phyloP scores from a whole-genome alignment of 37 sponge, comb jelly and placozoan genomes.

The Oopsacas minuta region DNA sequence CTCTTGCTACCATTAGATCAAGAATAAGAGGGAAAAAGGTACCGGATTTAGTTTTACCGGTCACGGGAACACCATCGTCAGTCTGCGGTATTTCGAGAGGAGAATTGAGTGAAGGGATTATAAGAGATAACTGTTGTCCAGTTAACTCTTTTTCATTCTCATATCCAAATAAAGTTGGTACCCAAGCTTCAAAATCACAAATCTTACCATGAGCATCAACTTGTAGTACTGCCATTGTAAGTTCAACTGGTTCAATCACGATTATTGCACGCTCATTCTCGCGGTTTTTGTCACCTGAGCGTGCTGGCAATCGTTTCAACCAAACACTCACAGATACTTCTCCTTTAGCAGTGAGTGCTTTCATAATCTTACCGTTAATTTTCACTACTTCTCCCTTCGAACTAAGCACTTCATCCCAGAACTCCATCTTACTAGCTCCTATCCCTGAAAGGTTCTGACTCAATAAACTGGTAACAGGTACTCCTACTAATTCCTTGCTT shows the following conservation, averaged over 20 bases:
- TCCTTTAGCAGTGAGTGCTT: constrained; percentile 54
- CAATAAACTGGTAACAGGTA: constrained; percentile 56
- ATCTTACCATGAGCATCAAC: constrained; percentile 27
- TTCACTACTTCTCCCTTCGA: constrained; percentile 47
- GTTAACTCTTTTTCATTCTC: constrained; percentile 26
- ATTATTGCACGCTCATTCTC: constrained; percentile 36
- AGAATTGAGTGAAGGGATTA: constrained; percentile 49
- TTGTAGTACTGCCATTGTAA: not conserved
- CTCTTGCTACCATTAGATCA: constrained; percentile 22
- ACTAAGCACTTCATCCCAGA: constrained; percentile 63
- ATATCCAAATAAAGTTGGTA: constrained; percentile 62
- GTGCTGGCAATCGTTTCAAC: constrained; percentile 47
- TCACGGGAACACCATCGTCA: constrained; percentile 19
- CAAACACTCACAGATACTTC: constrained; percentile 84
- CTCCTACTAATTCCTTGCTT: constrained; percentile 39
- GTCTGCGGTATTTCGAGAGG: constrained; percentile 19
- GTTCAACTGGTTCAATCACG: constrained; percentile 72
- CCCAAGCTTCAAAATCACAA: constrained; percentile 44
- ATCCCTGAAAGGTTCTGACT: constrained; percentile 37
- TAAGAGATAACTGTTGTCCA: constrained; percentile 25
- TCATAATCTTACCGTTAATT: constrained; percentile 89
- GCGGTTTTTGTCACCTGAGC: not conserved
- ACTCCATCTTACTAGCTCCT: constrained; percentile 38
- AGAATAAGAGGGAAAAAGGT: constrained; percentile 57
- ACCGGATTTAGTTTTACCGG: constrained; percentile 46